Evolutionary conservation across 2,113 vertebrate species (phyloP).

Genomic region (Herpetotheres cachinnans): DNA sequence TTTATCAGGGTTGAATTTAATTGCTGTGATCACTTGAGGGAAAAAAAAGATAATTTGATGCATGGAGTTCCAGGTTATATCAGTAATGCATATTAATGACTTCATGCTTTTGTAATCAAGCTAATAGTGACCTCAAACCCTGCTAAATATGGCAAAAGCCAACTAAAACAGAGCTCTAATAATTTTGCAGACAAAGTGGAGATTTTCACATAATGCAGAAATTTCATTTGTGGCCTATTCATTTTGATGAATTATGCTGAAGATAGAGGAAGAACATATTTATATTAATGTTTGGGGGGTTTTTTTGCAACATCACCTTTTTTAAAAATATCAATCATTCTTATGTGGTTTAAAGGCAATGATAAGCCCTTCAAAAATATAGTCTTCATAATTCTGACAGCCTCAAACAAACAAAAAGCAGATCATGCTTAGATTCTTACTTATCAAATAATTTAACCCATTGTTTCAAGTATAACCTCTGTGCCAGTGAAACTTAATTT

Average conservation of each 20-base stretch:
- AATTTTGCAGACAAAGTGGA: neutral
- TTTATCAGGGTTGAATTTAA: conserved; percentile 21
- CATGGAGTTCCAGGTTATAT: neutral
- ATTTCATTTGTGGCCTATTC: neutral
- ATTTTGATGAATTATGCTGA: neutral
- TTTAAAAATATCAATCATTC: neutral
- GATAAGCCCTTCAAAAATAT: neutral
- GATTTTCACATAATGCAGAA: neutral
- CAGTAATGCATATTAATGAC: conserved; percentile 15
- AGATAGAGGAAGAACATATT: neutral
- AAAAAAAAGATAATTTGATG: neutral
- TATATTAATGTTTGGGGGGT: neutral
- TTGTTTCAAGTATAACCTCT: neutral
- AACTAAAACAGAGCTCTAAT: neutral
- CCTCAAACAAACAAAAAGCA: neutral
- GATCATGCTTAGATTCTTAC: neutral
- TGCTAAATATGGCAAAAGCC: neutral
- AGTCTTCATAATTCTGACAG: neutral
- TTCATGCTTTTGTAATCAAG: conserved; percentile 31
- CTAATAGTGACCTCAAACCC: conserved; percentile 25
- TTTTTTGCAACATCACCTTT: neutral
- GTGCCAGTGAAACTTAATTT: neutral
- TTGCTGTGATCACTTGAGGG: neutral
- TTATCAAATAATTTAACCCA: neutral
- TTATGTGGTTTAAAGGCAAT: neutral